Evolutionary conservation across 2,797 vertebrate genomes (phyloP).

Genomic region (Gephyroberyx darwinii): DNA sequence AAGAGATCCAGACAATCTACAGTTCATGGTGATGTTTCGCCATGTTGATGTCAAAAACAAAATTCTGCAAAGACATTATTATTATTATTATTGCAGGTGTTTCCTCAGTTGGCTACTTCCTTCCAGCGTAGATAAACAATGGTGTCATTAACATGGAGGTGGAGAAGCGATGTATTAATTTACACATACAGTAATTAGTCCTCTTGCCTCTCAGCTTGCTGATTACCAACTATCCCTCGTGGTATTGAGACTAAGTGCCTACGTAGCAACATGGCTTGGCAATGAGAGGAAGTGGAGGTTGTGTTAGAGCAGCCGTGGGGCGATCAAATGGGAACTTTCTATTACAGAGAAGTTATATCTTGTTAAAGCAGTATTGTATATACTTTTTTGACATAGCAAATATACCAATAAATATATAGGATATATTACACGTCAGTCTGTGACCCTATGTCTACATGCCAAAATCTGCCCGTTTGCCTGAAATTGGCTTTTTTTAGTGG

Average conservation of each 20-base stretch:
- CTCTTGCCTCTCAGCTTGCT: not conserved
- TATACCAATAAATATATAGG: no score
- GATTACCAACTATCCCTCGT: not conserved
- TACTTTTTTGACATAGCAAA: no score
- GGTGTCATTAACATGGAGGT: not conserved
- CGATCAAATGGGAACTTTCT: no score
- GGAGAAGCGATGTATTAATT: not conserved
- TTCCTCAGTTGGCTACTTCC: conserved; percentile 25
- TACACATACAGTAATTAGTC: not conserved
- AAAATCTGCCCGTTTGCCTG: no score
- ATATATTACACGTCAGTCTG: no score
- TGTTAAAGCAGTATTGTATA: no score
- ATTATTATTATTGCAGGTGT: conserved; percentile 12
- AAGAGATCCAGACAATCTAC: conserved; percentile 5
- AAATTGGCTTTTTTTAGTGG: no score
- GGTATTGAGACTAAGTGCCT: not conserved
- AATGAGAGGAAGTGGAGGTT: no score
- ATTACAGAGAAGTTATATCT: no score
- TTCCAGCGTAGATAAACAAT: conserved; percentile 30
- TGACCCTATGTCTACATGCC: no score
- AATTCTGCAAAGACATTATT: conserved; percentile 13
- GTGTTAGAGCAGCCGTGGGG: no score
- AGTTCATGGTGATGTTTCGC: conserved; percentile 24
- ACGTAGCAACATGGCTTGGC: not conserved
- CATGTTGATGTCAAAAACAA: conserved; percentile 37